Conservation (phyloP, 2,113 vertebrate species). For the Dasyprocta punctata region DNA sequence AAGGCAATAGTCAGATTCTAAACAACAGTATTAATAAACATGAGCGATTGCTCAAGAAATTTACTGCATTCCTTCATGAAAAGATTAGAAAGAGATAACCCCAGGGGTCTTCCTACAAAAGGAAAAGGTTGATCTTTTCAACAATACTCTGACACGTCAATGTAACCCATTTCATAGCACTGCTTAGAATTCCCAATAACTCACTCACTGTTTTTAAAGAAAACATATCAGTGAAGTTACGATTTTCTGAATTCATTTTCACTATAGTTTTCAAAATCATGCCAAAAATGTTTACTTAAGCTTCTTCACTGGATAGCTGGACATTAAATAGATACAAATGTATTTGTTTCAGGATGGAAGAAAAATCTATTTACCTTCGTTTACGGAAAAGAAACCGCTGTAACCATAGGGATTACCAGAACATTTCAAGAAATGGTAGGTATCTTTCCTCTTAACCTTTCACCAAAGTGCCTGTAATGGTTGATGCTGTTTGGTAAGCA, state of each 20-base stretch:
- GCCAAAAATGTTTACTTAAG: background rate
- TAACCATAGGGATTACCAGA: conserved; percentile 90
- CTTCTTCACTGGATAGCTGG: background rate
- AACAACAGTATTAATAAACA: background rate
- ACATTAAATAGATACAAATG: conserved; percentile 18
- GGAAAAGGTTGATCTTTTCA: background rate
- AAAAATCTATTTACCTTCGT: conserved; percentile 85
- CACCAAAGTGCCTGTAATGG: background rate
- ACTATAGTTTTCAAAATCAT: background rate
- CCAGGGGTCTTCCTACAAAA: background rate
- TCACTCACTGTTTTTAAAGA: background rate
- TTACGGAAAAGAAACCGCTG: conserved; percentile 87
- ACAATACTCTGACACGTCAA: background rate
- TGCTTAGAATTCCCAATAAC: background rate
- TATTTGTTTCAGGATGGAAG: conserved; percentile 85
- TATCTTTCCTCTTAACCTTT: background rate
- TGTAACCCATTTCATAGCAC: background rate
- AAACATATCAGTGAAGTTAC: background rate
- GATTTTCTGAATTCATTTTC: conserved; percentile 33
- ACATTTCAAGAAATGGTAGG: conserved; percentile 88
- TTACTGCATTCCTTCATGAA: background rate
- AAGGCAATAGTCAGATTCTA: background rate
- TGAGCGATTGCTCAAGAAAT: background rate
- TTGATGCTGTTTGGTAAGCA: background rate
- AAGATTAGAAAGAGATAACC: conserved; percentile 5